Conservation (phyloP, 2,113 vertebrate species). For the Dolichallabes microphthalmus region DNA sequence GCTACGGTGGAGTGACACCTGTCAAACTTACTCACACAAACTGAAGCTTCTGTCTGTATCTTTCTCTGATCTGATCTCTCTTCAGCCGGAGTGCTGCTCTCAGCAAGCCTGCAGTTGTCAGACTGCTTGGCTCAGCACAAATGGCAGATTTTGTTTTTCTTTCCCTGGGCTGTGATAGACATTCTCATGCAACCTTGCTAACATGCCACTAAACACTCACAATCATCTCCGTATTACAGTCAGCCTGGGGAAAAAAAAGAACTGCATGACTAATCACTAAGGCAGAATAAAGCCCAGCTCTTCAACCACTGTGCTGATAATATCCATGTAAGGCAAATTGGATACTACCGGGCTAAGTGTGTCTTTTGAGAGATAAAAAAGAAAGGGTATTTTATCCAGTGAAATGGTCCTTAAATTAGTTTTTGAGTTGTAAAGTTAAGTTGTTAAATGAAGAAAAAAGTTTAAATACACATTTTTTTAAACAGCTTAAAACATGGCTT, state of each 20-base stretch:
- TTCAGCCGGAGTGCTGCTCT: constrained; percentile 72
- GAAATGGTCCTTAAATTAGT: not conserved
- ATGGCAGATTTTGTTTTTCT: constrained; percentile 47
- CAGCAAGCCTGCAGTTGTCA: constrained; percentile 70
- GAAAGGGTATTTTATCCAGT: not conserved
- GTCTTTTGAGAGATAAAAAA: not conserved
- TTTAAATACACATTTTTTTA: not conserved
- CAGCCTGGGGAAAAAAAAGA: constrained; percentile 15
- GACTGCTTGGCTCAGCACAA: constrained; percentile 76
- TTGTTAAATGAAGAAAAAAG: not conserved
- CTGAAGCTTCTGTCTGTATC: constrained; percentile 28
- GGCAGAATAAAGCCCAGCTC: not conserved
- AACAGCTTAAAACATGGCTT: not conserved
- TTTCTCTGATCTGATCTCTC: constrained; percentile 48
- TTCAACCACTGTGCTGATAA: not conserved
- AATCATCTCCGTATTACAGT: constrained; percentile 34
- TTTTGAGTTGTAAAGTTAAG: not conserved
- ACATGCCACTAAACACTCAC: constrained; percentile 16
- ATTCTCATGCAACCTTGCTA: constrained; percentile 58
- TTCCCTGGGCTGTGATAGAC: constrained; percentile 57
- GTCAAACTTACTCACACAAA: constrained; percentile 54
- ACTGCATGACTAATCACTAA: constrained; percentile 9
- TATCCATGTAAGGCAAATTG: not conserved
- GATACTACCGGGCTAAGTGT: not conserved
- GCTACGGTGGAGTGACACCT: constrained; percentile 57